Conservation (phyloP, 2,797 vertebrate species). For the Sternarchorhynchus goeldii region DNA sequence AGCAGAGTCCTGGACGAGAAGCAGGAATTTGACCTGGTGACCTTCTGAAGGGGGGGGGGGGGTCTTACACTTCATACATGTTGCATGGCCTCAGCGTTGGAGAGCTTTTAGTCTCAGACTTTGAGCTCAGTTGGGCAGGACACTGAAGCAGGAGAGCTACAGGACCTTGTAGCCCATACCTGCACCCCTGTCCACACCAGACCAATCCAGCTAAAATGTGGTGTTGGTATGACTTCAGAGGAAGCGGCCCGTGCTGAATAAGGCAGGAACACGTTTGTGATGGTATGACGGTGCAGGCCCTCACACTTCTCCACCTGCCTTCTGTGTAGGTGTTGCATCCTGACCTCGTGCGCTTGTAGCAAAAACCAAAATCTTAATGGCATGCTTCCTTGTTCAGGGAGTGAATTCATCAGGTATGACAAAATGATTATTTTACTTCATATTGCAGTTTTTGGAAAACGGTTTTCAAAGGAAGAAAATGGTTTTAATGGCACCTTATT, state of each 20-base stretch:
- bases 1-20: conserved; percentile 51
- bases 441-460: too few species aligned
- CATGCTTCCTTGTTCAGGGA: background rate
- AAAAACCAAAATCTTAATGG: conserved; percentile 6
- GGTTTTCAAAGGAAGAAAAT: too few species aligned
- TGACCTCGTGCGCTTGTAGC: background rate
- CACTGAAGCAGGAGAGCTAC: background rate
- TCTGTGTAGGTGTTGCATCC: background rate
- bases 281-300: background rate
- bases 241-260: background rate
- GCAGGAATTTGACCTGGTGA: conserved; percentile 58
- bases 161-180: too few species aligned
- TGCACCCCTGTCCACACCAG: too few species aligned
- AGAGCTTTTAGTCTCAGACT: too few species aligned
- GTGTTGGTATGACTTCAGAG: conserved; percentile 33
- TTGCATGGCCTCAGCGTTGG: too few species aligned
- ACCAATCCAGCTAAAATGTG: conserved; percentile 10
- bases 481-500: too few species aligned
- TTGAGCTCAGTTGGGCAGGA: too few species aligned
- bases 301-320: background rate
- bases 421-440: too few species aligned
- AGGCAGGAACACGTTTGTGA: conserved; percentile 19
- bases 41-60: conserved; percentile 41
- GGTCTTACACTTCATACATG: conserved; percentile 25
- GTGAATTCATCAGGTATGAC: background rate